Evolutionary conservation across 2,888 invertebrate species (phyloP), one percentile per base, ranked within the genome.

Genomic region (Dioctria rufipes): DNA sequence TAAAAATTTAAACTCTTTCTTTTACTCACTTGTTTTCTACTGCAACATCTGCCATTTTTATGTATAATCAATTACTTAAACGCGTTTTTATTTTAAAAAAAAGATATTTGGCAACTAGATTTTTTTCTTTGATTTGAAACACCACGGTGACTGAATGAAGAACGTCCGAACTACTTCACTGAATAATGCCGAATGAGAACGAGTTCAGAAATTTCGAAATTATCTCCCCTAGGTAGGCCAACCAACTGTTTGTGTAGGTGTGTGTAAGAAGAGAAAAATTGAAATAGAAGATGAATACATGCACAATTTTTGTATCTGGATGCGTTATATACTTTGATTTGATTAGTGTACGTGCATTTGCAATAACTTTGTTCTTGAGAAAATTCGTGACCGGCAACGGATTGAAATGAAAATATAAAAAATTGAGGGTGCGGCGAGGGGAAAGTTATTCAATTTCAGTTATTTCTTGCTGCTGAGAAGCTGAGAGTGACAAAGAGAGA

Each of bases 11-110:
- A 63, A 75, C 63, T 49, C 58, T 73, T 60, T 9, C 37, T 51
- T 84, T 83, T 88, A 88, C 88, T 88, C 88, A 88, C 88, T 88
- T 88, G 84, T 88, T 88, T 86, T 88, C 88, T 84, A 88, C 88
- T 87, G 88, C 88, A 87, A 87, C 86, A 88, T 89, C 89, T 85
- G 89, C 89, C 89, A 89, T 89, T 88, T 87, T 89, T 85, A 85
- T 84, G 84, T 79, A 71, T 79, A 80, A 83, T 81, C 82, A 77
- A 78, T 82, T 84, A 49, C 6, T 81, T 60, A 81, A 46, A 79
- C 43, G 25, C 46, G 65, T 75, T 82, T 71, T 71, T 81, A 82
- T 71, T 39, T 51, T 13, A 6, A 39, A 51, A 13, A 71, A 51
- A 54, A 66, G 40, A 54, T 25, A 58, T 58, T 73, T 73, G 42